These are phyloP conservation scores for Aphaenogaster floridana DNA, from an alignment of 1,140 invertebrate genomes.

Conservation along the genomic window DNA sequence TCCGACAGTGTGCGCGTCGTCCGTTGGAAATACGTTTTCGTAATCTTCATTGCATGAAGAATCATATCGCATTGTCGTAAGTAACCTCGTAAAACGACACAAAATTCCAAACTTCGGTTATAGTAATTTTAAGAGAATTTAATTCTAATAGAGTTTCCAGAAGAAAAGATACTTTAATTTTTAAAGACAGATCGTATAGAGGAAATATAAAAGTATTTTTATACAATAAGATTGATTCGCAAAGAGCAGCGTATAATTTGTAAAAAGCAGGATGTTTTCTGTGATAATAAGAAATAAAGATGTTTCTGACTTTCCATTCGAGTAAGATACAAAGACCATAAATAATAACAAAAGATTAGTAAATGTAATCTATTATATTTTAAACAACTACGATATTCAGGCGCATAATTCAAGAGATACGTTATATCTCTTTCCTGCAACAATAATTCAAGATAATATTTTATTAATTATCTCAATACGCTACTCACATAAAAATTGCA, in stretches of 20 bases:
- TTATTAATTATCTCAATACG: background rate
- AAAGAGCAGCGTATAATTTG: background rate
- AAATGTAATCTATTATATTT: background rate
- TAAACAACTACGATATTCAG: background rate
- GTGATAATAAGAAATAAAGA: background rate
- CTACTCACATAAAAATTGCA: conserved; percentile 22
- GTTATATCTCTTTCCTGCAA: background rate
- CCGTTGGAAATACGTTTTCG: conserved; percentile 54
- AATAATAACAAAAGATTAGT: background rate
- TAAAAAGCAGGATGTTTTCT: background rate
- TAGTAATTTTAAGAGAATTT: background rate
- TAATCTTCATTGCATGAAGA: conserved; percentile 37
- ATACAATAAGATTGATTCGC: background rate
- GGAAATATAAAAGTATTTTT: background rate
- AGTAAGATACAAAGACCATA: background rate
- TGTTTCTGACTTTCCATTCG: background rate
- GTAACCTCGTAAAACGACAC: background rate
- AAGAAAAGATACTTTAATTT: background rate
- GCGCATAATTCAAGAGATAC: background rate
- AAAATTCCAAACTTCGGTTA: background rate
- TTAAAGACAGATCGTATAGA: too few relatives aligned
- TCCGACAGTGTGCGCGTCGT: conserved; percentile 30
- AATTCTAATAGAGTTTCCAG: background rate
- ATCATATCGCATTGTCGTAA: conserved; percentile 2
- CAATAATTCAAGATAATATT: background rate